Evolutionary conservation across 2,888 invertebrate species (phyloP).

Genomic region (Perithous albicinctus): DNA sequence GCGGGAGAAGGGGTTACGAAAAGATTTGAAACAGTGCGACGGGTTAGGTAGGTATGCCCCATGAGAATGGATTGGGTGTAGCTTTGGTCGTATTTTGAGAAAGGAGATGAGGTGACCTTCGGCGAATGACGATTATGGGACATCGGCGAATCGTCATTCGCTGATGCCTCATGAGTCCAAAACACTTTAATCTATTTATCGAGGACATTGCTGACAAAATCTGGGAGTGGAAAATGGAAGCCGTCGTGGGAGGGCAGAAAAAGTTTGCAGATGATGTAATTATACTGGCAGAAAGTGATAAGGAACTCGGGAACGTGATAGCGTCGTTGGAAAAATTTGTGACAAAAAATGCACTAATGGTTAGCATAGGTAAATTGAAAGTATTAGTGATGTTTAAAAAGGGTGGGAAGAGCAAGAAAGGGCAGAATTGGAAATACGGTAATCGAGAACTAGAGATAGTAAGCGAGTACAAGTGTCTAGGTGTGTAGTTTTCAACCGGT

Average conservation of each 20-base stretch:
- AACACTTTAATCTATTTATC: conserved; percentile 10
- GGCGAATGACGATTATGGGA: no score
- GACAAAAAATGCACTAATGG: background rate
- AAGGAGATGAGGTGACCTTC: no score
- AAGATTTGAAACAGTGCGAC: background rate
- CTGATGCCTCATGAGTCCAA: conserved; percentile 25
- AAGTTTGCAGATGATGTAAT: conserved; percentile 7
- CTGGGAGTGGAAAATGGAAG: background rate
- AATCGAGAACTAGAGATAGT: background rate
- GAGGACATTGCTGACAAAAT: conserved; percentile 18
- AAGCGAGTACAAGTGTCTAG: background rate
- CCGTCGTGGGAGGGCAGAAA: conserved; percentile 5
- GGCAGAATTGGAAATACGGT: no score
- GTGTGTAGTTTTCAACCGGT: background rate
- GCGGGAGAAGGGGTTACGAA: conserved; percentile 10
- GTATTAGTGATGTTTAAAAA: conserved; percentile 14
- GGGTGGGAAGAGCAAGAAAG: no score
- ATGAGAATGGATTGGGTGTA: no score
- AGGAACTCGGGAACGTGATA: background rate
- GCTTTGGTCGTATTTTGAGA: no score
- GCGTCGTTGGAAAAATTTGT: conserved; percentile 11
- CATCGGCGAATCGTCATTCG: no score
- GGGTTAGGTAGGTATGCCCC: conserved; percentile 19
- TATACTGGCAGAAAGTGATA: background rate
- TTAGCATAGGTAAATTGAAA: background rate